Base-by-base conservation (phyloP, 92 coral and sea anemone species). In the Porites cylindrica region DNA sequence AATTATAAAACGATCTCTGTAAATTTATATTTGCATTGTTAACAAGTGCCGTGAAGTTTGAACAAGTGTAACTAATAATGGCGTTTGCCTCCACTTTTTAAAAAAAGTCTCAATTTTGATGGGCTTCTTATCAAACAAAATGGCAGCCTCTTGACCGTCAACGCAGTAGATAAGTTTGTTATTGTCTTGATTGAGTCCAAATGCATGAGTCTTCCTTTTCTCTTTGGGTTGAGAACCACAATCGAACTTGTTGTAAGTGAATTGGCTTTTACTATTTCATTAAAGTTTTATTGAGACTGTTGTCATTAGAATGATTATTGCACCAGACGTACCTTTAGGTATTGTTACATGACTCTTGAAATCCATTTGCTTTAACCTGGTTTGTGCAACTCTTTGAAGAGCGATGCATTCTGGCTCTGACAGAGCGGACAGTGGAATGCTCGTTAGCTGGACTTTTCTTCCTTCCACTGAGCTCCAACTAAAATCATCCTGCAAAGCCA, bases 401-500 rank as follows among this genome's bases (percentile, higher is more conserved):
- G 99, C 96, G 17, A 96, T 85, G 24, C 96, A 94, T 86, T 97
- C 99, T 18, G 99, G 93, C 47, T 89, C 95, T 2, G 96, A 95
- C 26, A 97, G 90, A 14, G 84, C 88, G 17, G 94, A 88, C 51
- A 93, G 82, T 43, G 87, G 89, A 3, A 91, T 86, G 70, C 88
- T 88, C 10, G 91, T 89, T 1, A 97, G 97, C 65, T 85, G 89
- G 24, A 97, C 94, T 72, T 81, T 90, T 16, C 92, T 85, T 16
- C 99, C 98, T 16, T 96, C 97, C 52, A 91, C 96, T 29, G 98
- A 95, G 54, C 90, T 87, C 99, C 99, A 97, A 62, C 88, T 90
- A 69, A 86, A 97, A 66, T 97, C 88, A 16, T 91, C 98, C 99
- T 97, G 89, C 29, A 88, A 83, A 59, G 80, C 47, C 61, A 38